These are phyloP conservation scores for Sebastes glaucus DNA, from an alignment of 2,797 vertebrate genomes.

Conservation along the genomic window DNA sequence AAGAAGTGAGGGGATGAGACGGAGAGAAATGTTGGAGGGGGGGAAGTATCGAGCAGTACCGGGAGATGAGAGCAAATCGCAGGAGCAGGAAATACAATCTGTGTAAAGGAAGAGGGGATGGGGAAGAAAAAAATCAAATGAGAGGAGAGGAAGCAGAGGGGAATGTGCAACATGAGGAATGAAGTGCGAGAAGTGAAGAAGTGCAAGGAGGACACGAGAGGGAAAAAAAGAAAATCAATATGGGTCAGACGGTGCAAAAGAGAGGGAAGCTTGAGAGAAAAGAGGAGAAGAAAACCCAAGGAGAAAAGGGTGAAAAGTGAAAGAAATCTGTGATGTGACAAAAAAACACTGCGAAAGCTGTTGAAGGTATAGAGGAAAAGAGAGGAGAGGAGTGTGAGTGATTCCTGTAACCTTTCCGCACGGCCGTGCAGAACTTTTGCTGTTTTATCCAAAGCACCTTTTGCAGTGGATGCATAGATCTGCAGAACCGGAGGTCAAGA, in stretches of 20 bases:
- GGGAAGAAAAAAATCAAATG: neutral
- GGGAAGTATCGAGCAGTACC: conserved; percentile 9
- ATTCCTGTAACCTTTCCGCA: neutral
- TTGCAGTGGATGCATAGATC: neutral
- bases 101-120: neutral
- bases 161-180: neutral
- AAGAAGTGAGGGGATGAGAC: conserved; percentile 33
- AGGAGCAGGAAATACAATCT: conserved; percentile 14
- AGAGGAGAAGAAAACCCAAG: neutral
- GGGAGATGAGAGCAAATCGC: conserved; percentile 33
- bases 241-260: neutral
- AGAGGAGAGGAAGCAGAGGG: neutral
- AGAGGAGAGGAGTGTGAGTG: neutral
- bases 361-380: neutral
- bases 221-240: neutral
- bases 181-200: neutral
- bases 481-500: neutral
- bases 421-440: conserved; percentile 27
- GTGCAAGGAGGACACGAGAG: neutral
- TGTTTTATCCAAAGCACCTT: conserved; percentile 11
- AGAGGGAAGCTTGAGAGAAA: neutral
- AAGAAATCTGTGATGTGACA: neutral
- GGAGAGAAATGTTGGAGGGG: neutral
- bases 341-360: neutral
- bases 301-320: neutral